Percentiles rank a stretch among this genome's conserved stretches.
phyloP scores from a whole-genome alignment of 2,888 invertebrate genomes.

The Salpingus planirostris region DNA sequence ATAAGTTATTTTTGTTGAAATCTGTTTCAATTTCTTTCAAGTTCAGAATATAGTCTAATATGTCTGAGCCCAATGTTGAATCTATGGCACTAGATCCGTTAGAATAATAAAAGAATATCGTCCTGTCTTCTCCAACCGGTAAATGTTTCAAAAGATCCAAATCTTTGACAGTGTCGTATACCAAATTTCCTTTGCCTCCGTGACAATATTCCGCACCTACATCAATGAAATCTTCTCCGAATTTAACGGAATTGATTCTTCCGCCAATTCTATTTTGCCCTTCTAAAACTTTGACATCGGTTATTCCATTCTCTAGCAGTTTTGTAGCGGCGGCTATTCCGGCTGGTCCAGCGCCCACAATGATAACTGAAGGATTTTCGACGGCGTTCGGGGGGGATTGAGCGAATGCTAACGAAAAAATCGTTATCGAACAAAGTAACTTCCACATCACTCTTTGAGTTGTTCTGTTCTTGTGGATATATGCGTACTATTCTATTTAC shows the following conservation, averaged over 20 bases:
- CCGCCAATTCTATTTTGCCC: conserved; percentile 27
- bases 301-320: conserved; percentile 41
- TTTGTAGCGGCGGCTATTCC: conserved; percentile 48
- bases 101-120: conserved; percentile 16
- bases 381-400: too few species aligned
- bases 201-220: conserved; percentile 27
- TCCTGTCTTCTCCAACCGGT: neutral
- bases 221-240: conserved; percentile 7
- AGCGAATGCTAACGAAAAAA: too few species aligned
- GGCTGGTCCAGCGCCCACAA: conserved; percentile 49
- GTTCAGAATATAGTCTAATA: conserved; percentile 4
- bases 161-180: conserved; percentile 21
- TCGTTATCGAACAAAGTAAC: too few species aligned
- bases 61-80: conserved; percentile 3
- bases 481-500: too few species aligned
- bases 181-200: conserved; percentile 23
- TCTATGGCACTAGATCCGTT: conserved; percentile 3
- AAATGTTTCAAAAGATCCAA: conserved; percentile 10
- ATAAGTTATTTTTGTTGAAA: conserved; percentile 5
- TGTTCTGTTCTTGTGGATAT: too few species aligned
- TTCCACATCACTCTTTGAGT: too few species aligned
- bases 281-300: conserved; percentile 40
- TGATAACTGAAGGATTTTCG: conserved; percentile 33
- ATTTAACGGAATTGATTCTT: conserved; percentile 17
- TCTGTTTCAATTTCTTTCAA: too few species aligned